Evolutionary conservation across 2,113 vertebrate genomes (phyloP).

Genomic region (Eidolon helvum): DNA sequence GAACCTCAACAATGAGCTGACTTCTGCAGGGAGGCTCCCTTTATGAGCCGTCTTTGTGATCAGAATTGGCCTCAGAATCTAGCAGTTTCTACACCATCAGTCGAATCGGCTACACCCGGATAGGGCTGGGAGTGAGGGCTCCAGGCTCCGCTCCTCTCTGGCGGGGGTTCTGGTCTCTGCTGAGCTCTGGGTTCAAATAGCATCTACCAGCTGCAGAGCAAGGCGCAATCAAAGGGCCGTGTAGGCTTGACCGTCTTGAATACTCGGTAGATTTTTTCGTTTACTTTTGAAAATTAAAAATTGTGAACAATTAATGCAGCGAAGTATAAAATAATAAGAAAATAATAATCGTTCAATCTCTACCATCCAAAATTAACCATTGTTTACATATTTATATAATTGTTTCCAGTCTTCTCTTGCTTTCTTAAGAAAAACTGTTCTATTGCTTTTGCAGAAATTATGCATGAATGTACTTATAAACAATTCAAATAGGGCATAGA

Average conservation of each 20-base stretch:
- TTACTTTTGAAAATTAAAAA: neutral
- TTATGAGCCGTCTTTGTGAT: rapidly evolving
- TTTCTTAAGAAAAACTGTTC: neutral
- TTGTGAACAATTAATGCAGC: neutral
- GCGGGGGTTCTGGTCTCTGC: neutral
- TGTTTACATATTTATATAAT: neutral
- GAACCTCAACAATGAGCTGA: neutral
- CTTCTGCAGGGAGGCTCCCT: neutral
- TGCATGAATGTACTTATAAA: neutral
- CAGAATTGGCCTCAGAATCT: neutral
- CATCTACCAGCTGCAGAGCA: neutral
- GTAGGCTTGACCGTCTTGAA: neutral
- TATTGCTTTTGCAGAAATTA: neutral
- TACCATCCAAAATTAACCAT: neutral
- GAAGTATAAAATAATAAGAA: no score
- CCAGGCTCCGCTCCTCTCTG: neutral
- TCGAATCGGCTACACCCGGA: neutral
- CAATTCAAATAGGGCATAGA: neutral
- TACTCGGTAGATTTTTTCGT: neutral
- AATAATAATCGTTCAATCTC: neutral
- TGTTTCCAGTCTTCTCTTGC: neutral
- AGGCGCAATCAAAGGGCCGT: no score
- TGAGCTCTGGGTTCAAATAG: neutral
- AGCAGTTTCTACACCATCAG: neutral
- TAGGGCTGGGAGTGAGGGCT: rapidly evolving